Evolutionary conservation across 2,888 invertebrate genomes (phyloP), one percentile per base, ranked within the genome.

Genomic region (Dynastes grantii): DNA sequence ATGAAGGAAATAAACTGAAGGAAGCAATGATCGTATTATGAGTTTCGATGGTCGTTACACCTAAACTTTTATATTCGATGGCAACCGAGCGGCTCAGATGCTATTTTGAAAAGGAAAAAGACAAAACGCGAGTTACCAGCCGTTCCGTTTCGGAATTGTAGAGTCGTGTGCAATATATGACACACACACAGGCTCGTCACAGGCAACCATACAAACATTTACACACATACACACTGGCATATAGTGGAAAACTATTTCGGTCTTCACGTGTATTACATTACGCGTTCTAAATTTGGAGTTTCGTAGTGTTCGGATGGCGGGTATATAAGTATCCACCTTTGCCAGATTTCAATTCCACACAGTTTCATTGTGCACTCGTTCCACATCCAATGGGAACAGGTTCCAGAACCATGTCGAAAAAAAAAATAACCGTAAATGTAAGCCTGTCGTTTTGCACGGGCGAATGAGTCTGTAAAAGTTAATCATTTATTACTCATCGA

Each of bases 201-300:
- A 53, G 22, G 8, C 67, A n/a, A n/a, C 6, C 29, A 22, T 22
- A 40, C 65, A 29, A 75, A 61, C 73, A 29, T 45, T 63, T 61
- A 61, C 45, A 63, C 73, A 22, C 40, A 61, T 22, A 45, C 11
- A 55, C 73, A 61, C 75, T 71, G 58, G 73, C 55, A 70, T 58
- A 58, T 78, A 76, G 78, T 73, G 79, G 68, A 87, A 88, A 84
- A 89, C 90, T 91, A 91, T 91, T 91, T 91, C 89, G 89, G 90
- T 89, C 88, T 88, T 89, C 83, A 88, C 87, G 88, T 90, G 90
- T 90, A 90, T 91, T 90, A 89, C 90, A 90, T 91, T 91, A 91
- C 91, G 40, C 87, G 84, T 84, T 86, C 91, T 91, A 91, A 91
- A 91, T 91, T 91, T 90, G 91, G 91, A 61, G 73, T 75, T 75